Percentiles rank a stretch among this genome's conserved stretches.
These are phyloP conservation scores for Heliconius congener DNA, from an alignment of 1,140 invertebrate species.

Conservation along the genomic window DNA sequence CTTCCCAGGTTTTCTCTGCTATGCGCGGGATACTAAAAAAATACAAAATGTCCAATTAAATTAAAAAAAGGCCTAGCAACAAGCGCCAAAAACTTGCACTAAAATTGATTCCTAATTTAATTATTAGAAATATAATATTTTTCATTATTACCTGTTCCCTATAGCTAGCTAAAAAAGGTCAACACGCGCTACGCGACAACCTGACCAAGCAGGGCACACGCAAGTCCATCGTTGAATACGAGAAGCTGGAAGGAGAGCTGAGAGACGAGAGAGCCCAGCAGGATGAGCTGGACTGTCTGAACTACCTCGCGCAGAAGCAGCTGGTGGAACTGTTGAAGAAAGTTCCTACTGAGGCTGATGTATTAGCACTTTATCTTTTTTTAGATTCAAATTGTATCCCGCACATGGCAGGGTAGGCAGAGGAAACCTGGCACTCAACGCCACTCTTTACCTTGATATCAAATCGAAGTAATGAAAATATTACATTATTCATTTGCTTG, in stretches of 20 bases:
- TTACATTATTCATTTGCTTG: too few species aligned
- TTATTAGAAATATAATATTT: not conserved
- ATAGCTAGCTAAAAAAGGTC: conserved; percentile 70
- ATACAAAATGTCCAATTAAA: too few species aligned
- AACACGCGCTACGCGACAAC: conserved; percentile 61
- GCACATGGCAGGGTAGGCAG: too few species aligned
- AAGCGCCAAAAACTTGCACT: too few species aligned
- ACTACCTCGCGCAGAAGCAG: conserved; percentile 71
- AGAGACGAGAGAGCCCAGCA: conserved; percentile 68
- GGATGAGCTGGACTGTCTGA: conserved; percentile 68
- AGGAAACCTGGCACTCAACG: too few species aligned
- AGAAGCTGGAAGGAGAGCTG: conserved; percentile 58
- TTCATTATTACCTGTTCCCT: not conserved
- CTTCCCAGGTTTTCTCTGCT: not conserved
- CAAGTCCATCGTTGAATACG: conserved; percentile 66
- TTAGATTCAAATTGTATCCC: too few species aligned
- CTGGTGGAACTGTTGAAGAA: conserved; percentile 66
- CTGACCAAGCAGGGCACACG: conserved; percentile 55
- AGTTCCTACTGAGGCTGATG: conserved; percentile 70
- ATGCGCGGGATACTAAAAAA: not conserved
- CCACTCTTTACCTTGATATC: too few species aligned
- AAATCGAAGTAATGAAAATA: too few species aligned
- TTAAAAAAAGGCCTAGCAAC: too few species aligned
- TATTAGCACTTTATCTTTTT: too few species aligned
- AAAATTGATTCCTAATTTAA: too few species aligned